Evolutionary conservation across 2,888 invertebrate species (phyloP).

Genomic region (Brachycybe producta): DNA sequence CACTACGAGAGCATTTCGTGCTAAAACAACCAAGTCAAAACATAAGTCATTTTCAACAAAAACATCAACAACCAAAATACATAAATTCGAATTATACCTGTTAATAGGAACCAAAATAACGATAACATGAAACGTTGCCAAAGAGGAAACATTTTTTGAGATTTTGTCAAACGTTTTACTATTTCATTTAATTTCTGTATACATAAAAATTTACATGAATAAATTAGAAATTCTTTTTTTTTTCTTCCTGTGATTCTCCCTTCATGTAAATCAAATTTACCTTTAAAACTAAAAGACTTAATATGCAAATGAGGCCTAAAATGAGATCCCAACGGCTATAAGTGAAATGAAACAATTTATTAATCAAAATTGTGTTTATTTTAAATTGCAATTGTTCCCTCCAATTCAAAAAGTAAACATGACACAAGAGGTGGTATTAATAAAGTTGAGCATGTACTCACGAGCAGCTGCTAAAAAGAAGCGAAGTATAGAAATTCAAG

Average conservation of each 20-base stretch:
- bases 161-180: constrained; percentile 4
- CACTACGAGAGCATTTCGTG: constrained; percentile 62
- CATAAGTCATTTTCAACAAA: not conserved
- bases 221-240: not conserved
- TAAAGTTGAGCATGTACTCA: no score
- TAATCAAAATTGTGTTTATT: no score
- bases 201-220: not conserved
- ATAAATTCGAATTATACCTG: constrained; percentile 6
- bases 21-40: constrained; percentile 27
- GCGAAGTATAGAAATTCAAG: no score
- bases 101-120: constrained; percentile 12
- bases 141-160: not conserved
- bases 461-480: no score
- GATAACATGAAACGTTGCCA: not conserved
- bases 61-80: not conserved
- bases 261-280: constrained; percentile 50
- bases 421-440: no score
- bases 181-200: constrained; percentile 15
- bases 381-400: no score
- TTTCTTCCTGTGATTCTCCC: not conserved
- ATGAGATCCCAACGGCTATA: constrained; percentile 49
- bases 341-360: constrained; percentile 13
- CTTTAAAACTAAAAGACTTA: constrained; percentile 56
- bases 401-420: no score
- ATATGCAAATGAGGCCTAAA: constrained; percentile 59